phyloP scores from a whole-genome alignment of 2,797 vertebrate genomes.

The Hypotaenidia philippensis region DNA sequence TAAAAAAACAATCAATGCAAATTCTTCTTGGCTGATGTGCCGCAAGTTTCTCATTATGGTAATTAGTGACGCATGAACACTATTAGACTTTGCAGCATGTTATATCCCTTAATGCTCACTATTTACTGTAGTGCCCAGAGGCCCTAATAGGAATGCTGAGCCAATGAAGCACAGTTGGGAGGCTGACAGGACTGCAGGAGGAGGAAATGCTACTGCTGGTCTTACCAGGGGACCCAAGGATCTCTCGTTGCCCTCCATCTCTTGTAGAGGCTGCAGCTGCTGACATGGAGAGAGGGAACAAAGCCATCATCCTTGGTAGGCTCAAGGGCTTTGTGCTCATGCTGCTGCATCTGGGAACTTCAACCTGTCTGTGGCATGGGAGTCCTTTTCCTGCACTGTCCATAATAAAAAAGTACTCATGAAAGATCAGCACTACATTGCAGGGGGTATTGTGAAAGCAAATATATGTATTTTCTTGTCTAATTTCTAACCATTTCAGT shows the following conservation, averaged over 20 bases:
- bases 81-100: conserved; percentile 23
- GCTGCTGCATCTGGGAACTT: background rate
- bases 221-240: background rate
- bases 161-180: background rate
- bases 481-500: conserved; percentile 24
- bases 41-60: conserved; percentile 37
- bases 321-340: background rate
- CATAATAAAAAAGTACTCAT: background rate
- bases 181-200: background rate
- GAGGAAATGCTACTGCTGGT: background rate
- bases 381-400: background rate
- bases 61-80: conserved; percentile 52
- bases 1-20: conserved; percentile 24
- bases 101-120: conserved; percentile 42
- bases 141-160: background rate
- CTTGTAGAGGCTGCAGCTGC: background rate
- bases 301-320: background rate
- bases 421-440: background rate
- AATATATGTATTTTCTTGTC: background rate
- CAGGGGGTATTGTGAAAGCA: background rate
- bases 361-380: background rate
- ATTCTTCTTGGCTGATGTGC: conserved; percentile 44
- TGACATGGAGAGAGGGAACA: background rate
- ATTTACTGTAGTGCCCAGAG: background rate
- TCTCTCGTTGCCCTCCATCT: background rate